phyloP scores from a whole-genome alignment of 1,140 invertebrate genomes.

The Eupristina koningsbergeri region DNA sequence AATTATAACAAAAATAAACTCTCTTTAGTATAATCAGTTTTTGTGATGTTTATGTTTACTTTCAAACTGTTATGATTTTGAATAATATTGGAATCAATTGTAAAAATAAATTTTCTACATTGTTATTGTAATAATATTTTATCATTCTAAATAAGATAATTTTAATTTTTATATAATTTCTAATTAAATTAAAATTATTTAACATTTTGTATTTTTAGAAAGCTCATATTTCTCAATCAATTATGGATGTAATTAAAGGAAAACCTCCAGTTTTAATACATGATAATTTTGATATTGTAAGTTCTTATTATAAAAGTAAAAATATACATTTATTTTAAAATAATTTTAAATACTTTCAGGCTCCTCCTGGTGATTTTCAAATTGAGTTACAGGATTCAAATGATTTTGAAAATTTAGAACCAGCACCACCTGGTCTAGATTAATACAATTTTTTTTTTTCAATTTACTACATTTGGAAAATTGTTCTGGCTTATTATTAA shows the following conservation, averaged over 20 bases:
- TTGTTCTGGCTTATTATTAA: not conserved
- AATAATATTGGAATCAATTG: no score
- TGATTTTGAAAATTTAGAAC: conserved; percentile 67
- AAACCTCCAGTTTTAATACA: conserved; percentile 63
- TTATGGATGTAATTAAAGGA: conserved; percentile 74
- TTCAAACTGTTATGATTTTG: no score
- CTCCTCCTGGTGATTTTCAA: conserved; percentile 65
- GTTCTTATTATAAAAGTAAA: conserved; percentile 50
- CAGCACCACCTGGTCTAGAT: conserved; percentile 71
- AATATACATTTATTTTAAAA: conserved; percentile 13
- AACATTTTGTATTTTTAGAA: conserved; percentile 63
- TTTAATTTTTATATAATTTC: conserved; percentile 27
- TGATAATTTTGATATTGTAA: conserved; percentile 72
- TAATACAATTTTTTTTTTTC: conserved; percentile 55
- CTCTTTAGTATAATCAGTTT: no score
- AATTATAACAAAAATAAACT: no score
- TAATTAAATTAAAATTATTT: not conserved
- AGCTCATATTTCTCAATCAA: conserved; percentile 74
- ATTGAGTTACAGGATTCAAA: conserved; percentile 66
- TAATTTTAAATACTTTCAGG: conserved; percentile 55
- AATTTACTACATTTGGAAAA: conserved; percentile 13
- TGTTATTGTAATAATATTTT: not conserved
- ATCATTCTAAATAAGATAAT: not conserved
- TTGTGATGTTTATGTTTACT: no score
- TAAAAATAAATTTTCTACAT: not conserved